phyloP scores from a whole-genome alignment of 2,113 vertebrate genomes.

The Corynorhinus townsendii region DNA sequence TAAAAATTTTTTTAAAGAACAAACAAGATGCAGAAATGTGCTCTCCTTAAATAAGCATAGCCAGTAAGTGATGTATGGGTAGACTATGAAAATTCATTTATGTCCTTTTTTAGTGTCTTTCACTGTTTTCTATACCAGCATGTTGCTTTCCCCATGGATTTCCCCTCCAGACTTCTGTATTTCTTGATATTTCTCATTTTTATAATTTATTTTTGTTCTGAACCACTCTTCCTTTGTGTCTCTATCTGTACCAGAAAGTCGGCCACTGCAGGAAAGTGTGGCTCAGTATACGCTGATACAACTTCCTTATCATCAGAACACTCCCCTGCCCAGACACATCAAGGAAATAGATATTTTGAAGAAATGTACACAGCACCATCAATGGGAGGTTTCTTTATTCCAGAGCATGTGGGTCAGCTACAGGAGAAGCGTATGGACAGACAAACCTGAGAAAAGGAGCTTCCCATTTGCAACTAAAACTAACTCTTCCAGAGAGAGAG shows the following conservation, averaged over 20 bases:
- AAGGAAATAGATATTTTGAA: slow-evolving; percentile 32
- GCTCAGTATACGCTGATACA: neutral
- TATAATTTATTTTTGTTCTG: slow-evolving; percentile 37
- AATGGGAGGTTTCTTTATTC: slow-evolving; percentile 5
- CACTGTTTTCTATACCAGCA: neutral
- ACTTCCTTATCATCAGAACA: slow-evolving; percentile 57
- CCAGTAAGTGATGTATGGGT: neutral
- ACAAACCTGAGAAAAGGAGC: neutral
- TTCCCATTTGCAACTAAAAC: slow-evolving; percentile 12
- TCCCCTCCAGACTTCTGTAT: slow-evolving; percentile 23
- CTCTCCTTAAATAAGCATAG: neutral
- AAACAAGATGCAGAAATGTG: neutral
- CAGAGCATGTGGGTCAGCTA: neutral
- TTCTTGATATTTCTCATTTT: slow-evolving; percentile 57
- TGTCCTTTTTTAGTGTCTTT: neutral
- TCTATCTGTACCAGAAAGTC: slow-evolving; percentile 45
- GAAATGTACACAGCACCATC: neutral
- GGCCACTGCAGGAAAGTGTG: slow-evolving; percentile 46
- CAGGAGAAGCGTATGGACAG: neutral
- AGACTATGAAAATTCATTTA: neutral
- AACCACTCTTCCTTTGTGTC: slow-evolving; percentile 29
- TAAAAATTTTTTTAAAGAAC: neutral
- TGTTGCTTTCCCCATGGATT: neutral
- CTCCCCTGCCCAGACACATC: neutral
- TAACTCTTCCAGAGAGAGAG: neutral